Conservation (phyloP, 1,140 invertebrate species). For the Lysiphlebus fabarum region DNA sequence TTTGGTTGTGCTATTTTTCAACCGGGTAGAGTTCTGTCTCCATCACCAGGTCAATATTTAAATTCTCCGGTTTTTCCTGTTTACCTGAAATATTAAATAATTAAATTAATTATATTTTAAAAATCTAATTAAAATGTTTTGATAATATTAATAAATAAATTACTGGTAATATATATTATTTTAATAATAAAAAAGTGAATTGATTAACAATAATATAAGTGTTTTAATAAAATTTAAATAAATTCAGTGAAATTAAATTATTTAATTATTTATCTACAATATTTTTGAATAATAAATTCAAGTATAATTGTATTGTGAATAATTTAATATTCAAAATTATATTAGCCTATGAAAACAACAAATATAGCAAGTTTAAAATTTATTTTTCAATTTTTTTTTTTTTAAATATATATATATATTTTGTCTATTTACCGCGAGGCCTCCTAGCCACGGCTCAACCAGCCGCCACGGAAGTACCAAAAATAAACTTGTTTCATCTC, state of each 20-base stretch:
- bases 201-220: no score
- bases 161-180: no score
- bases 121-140: not conserved
- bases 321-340: no score
- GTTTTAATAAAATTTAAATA: no score
- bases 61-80: not conserved
- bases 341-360: no score
- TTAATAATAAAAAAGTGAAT: no score
- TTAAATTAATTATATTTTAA: not conserved
- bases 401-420: not conserved
- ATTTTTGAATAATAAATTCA: no score
- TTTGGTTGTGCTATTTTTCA: slow-evolving; percentile 17
- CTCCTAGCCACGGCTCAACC: not conserved
- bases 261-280: no score
- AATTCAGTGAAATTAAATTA: no score
- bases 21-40: slow-evolving; percentile 7
- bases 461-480: slow-evolving; percentile 18
- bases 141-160: not conserved
- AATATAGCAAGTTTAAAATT: no score
- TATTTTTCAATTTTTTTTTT: not conserved
- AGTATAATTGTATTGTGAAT: no score
- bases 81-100: not conserved
- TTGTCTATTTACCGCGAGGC: not conserved
- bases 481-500: slow-evolving; percentile 19
- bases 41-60: not conserved